A percentile compares a stretch with the other conserved stretches of the same genome.
Conservation (phyloP, 1,140 invertebrate species). For the Protaetia brevitarsis region DNA sequence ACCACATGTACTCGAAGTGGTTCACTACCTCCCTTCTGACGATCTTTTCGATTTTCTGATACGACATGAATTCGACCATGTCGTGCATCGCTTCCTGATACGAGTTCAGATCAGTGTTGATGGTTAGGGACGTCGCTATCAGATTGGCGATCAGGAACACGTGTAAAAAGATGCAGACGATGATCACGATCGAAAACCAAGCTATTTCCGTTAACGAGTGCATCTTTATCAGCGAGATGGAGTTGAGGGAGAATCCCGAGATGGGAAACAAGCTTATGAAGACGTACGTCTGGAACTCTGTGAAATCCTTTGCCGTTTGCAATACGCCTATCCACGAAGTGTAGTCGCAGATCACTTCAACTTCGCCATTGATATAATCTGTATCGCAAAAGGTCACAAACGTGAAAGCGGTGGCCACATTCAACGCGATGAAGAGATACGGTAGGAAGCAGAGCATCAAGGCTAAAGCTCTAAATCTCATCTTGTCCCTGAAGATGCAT, state of each 20-base stretch:
- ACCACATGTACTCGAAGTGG: slow-evolving; percentile 37
- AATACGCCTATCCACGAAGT: too few relatives aligned
- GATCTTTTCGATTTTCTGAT: slow-evolving; percentile 26
- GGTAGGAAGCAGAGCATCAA: background rate
- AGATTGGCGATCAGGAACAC: too few relatives aligned
- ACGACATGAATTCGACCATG: slow-evolving; percentile 30
- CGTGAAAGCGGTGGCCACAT: background rate
- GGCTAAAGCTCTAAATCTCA: background rate
- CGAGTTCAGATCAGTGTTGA: slow-evolving; percentile 26
- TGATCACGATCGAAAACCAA: too few relatives aligned
- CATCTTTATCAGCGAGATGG: too few relatives aligned
- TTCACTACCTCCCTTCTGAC: slow-evolving; percentile 31
- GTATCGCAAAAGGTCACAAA: background rate
- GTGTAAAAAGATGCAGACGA: too few relatives aligned
- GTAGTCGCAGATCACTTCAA: too few relatives aligned
- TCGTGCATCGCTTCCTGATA: slow-evolving; percentile 32
- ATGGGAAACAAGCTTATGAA: too few relatives aligned
- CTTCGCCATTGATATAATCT: too few relatives aligned
- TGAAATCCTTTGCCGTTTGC: too few relatives aligned
- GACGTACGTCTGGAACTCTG: too few relatives aligned
- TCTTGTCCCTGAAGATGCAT: background rate
- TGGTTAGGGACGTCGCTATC: slow-evolving; percentile 20
- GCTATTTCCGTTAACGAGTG: too few relatives aligned
- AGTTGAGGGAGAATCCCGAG: too few relatives aligned
- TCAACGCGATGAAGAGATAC: background rate